phyloP scores from a whole-genome alignment of 2,797 vertebrate species.

The Esox masquinongy region DNA sequence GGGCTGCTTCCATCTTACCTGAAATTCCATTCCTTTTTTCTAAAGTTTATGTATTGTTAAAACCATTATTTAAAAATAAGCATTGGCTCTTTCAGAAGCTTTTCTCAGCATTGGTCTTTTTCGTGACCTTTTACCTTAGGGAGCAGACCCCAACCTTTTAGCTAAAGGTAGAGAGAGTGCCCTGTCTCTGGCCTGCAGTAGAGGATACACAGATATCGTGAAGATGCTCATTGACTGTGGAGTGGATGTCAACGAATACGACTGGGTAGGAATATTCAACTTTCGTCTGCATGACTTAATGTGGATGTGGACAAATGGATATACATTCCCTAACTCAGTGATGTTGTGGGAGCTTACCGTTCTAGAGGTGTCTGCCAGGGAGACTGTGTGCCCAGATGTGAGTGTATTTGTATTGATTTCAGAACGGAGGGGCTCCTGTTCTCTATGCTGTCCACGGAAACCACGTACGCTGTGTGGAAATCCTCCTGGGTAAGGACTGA shows the following conservation, averaged over 20 bases:
- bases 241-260: slow-evolving; percentile 96
- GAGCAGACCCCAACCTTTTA: slow-evolving; percentile 91
- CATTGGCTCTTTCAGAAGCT: neutral
- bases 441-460: slow-evolving; percentile 98
- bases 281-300: neutral
- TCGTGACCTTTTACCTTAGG: slow-evolving; percentile 65
- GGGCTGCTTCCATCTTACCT: no score
- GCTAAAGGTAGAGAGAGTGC: slow-evolving; percentile 97
- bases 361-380: no score
- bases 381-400: neutral
- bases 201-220: slow-evolving; percentile 96
- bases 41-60: no score
- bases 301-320: neutral
- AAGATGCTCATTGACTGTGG: slow-evolving; percentile 98
- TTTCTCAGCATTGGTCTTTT: neutral
- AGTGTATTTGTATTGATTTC: slow-evolving; percentile 50
- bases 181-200: slow-evolving; percentile 93
- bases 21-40: no score
- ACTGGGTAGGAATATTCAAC: slow-evolving; percentile 83
- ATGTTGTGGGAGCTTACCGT: neutral
- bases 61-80: no score
- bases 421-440: slow-evolving; percentile 97
- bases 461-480: slow-evolving; percentile 96
- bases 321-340: neutral
- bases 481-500: slow-evolving; percentile 85